A percentile compares a stretch with the other conserved stretches of the same genome.
Evolutionary conservation across 64 coral and sea anemone genomes (phyloP).

Genomic region (Dendrophyllia cribrosa): DNA sequence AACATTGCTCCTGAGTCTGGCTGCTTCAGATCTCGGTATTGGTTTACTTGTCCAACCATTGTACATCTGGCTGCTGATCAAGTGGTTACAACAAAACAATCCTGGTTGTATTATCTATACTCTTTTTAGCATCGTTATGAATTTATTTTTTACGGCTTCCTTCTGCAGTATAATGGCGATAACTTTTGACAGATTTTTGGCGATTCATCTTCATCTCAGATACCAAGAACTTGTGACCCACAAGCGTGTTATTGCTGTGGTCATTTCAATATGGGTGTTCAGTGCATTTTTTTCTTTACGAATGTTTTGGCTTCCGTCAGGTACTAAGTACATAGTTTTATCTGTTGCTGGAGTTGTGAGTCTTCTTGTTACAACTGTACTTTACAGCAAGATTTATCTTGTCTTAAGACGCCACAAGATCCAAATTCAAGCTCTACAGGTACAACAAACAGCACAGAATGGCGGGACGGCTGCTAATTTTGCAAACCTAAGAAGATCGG

Average conservation of each 20-base stretch:
- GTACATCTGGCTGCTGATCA: background rate
- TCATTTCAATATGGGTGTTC: background rate
- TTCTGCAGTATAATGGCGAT: background rate
- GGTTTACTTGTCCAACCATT: slow-evolving; percentile 2
- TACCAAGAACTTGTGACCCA: slow-evolving; percentile 37
- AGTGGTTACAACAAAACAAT: background rate
- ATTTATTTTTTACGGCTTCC: background rate
- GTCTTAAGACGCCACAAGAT: background rate
- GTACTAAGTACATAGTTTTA: background rate
- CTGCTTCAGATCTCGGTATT: slow-evolving; percentile 7
- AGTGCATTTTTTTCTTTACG: background rate
- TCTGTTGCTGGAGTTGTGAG: background rate
- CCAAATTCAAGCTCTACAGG: background rate
- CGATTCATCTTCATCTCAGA: slow-evolving; percentile 30
- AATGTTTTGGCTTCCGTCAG: slow-evolving; percentile 8
- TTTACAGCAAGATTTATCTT: background rate
- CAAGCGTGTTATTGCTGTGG: slow-evolving; percentile 12
- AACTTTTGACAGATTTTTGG: slow-evolving; percentile 4
- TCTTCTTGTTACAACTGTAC: background rate
- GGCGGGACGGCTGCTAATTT: background rate
- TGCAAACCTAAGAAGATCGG: background rate
- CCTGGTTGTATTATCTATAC: background rate
- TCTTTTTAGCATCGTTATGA: background rate
- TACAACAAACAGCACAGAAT: background rate
- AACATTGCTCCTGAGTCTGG: slow-evolving; percentile 9